Base-by-base conservation (phyloP, 2,797 vertebrate genomes). In the Helostoma temminkii region DNA sequence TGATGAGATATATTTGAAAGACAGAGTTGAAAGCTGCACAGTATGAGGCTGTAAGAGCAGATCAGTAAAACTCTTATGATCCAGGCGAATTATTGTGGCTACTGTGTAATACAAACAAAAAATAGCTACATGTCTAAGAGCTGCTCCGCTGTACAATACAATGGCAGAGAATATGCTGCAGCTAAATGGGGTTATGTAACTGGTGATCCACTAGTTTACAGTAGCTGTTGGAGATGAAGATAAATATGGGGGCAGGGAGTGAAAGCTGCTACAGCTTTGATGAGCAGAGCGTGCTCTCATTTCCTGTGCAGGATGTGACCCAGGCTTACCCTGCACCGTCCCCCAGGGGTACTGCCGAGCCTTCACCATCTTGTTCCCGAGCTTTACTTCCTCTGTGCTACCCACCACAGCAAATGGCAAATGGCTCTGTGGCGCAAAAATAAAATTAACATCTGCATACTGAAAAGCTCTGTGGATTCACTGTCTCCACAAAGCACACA, bases 341-440 rank as follows among this genome's bases (percentile, higher is more conserved):
- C 98, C 98, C 98, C 98, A 99, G 24, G 98, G 98, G 81, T 99
- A 99, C 93, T 99, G 98, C 42, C 98, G 95, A 2, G 96, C 97
- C 88, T 96, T 98, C 94, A 98, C 96, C 97, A 98, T 98, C 95
- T 98, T 98, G 92, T 98, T 98, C 80, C 98, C 98, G 70, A 99
- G 96, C 95, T 98, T 99, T 79, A 98, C 90, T 88, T 99, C 98
- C 90, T 99, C 98, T 0, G 97, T 99, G 91, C 98, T 99, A 68
- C 98, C 98, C 12, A 99, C 95, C 64, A 99, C 97, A 1, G 98
- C 98, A 76, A 99, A 99, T 0, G 98, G 98, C 92, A 99, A 94
- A 89, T 99, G 97, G 65, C 95, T 98, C 98, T 99, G 91, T 43
- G 91, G 90, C 81, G 61, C 26, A 79, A 26, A 70, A 9, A 42